Conservation (phyloP, 2,888 invertebrate species). For the Heliconius hortense region DNA sequence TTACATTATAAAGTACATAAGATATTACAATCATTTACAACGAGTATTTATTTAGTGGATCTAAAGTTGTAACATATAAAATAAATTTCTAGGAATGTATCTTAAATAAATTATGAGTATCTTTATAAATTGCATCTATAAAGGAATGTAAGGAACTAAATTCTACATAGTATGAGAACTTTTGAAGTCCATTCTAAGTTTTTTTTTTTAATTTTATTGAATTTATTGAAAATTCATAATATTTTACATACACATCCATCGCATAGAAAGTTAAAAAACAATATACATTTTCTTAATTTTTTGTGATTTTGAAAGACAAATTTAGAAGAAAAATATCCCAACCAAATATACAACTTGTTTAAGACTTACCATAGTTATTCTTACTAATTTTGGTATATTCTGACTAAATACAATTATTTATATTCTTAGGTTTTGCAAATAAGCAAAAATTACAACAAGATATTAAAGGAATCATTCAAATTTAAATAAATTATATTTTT, state of each 20-base stretch:
- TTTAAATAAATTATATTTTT: background rate
- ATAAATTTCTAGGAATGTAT: slow-evolving; percentile 29
- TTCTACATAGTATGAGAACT: background rate
- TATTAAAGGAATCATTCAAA: background rate
- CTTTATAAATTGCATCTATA: slow-evolving; percentile 23
- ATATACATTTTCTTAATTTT: background rate
- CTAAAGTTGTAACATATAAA: background rate
- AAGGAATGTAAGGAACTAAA: slow-evolving; percentile 30
- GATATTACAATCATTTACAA: slow-evolving; percentile 12
- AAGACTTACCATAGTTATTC: background rate
- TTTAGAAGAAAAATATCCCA: background rate
- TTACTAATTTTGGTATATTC: slow-evolving; percentile 1
- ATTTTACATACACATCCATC: background rate
- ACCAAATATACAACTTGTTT: background rate
- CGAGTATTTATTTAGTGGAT: background rate
- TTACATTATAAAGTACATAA: slow-evolving; percentile 27
- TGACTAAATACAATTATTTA: background rate
- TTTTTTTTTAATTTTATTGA: background rate
- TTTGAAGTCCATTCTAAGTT: background rate
- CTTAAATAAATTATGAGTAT: slow-evolving; percentile 19
- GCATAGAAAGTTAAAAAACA: background rate
- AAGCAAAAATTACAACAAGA: background rate
- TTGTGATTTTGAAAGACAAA: background rate
- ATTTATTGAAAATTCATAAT: background rate
- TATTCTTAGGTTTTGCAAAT: background rate